Base-by-base conservation (phyloP, 2,888 invertebrate genomes). In the Aporophyla nigra region DNA sequence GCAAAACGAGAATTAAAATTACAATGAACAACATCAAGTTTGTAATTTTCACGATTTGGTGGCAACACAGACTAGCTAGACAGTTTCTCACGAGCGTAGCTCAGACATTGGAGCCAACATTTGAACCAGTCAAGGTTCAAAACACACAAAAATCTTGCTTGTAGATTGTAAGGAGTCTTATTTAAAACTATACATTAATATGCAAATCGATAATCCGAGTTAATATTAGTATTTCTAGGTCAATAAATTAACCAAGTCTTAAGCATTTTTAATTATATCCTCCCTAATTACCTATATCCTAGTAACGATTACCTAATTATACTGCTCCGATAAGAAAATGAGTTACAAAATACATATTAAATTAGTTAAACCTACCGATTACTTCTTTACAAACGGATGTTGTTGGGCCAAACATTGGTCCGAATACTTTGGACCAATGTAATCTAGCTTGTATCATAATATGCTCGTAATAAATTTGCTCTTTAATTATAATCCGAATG, bases 11-110 rank as follows among this genome's bases (percentile, higher is more conserved):
- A 82, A 85, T 85, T 84, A 56, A 80, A 78, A 78, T 84, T 56
- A 86, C 82, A 80, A 80, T 84, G 88, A 61, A 80, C 61, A 77
- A 43, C 62, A 54, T 69, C 61, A 76, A 70, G 46, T 75, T 67
- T 63, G 16, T 72, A 74, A 80, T 82, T 61, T 86, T 75, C 75
- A 69, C 58, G 59, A 82, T 82, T 76, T 71, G 51, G 33, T 66
- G 58, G 66, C 63, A 70, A 19, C 61, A 19, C 21, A 24, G 40
- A 40, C 21, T 66, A 43, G 71, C 51, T 76, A 74, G 67, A 71
- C 40, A 59, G 70, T 80, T 82, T 80, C 82, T 84, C 84, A 86
- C 71, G 69, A 76, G 72, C 24, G 79, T 79, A 75, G 69, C 43
- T 80, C 76, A 86, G 49, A 71, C 21, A 21, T 72, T 77, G 73